phyloP scores from a whole-genome alignment of 2,113 vertebrate genomes.

The Tachysurus vachellii region DNA sequence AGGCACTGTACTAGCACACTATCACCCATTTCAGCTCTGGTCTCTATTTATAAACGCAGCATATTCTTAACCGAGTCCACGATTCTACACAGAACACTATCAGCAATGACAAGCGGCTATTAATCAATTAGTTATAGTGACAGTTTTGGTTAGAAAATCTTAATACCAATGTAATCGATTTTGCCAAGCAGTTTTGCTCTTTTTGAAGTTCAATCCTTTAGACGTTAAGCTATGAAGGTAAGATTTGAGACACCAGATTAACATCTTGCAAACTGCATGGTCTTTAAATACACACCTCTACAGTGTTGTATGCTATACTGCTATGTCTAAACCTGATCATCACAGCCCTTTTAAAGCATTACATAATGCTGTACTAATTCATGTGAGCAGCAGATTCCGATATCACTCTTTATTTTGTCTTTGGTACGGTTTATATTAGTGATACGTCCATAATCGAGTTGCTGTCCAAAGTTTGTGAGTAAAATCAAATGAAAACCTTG shows the following conservation, averaged over 20 bases:
- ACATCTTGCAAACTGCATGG: background rate
- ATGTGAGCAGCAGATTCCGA: background rate
- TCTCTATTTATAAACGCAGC: conserved; percentile 21
- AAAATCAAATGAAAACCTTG: background rate
- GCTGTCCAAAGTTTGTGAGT: background rate
- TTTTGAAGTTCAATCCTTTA: background rate
- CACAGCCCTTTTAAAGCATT: background rate
- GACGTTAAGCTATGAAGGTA: background rate
- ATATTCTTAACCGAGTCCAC: background rate
- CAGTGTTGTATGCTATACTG: background rate
- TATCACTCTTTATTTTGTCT: background rate
- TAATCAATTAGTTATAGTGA: conserved; percentile 20
- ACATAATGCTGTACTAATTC: background rate
- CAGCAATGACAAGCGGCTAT: background rate
- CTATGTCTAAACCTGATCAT: background rate
- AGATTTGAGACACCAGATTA: background rate
- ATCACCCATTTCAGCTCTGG: conserved; percentile 38
- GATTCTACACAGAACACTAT: background rate
- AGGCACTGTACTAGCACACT: conserved; percentile 31
- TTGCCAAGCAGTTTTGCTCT: no score
- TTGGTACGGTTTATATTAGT: background rate
- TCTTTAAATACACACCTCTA: background rate
- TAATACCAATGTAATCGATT: background rate
- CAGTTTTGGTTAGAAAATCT: background rate
- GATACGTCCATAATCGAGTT: background rate